Evolutionary conservation across 92 coral and sea anemone genomes (phyloP).

Genomic region (Hydrozoanthus gracilis): DNA sequence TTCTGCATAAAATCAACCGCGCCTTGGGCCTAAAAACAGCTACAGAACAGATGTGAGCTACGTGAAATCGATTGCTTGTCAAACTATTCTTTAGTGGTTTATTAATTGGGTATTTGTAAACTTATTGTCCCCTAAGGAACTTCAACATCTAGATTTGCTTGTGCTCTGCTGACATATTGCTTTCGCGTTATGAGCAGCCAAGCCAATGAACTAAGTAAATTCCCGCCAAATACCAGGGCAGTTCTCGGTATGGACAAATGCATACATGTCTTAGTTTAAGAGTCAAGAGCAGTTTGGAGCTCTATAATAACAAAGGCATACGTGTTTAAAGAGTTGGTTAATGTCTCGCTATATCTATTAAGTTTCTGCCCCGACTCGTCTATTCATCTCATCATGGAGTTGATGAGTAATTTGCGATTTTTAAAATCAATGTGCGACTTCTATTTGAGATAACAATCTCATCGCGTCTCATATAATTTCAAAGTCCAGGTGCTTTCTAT

Average conservation of each 20-base stretch:
- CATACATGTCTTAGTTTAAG: neutral
- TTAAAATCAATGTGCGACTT: conserved; percentile 39
- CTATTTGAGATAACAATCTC: conserved; percentile 36
- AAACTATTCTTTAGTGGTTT: neutral
- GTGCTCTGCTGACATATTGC: neutral
- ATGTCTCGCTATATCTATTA: neutral
- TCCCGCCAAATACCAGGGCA: too few relatives aligned
- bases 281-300: neutral
- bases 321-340: neutral
- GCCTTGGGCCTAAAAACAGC: conserved; percentile 1
- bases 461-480: neutral
- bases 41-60: neutral
- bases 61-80: neutral
- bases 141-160: neutral
- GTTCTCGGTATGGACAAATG: neutral
- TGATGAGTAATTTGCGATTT: conserved; percentile 25
- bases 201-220: neutral
- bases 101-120: conserved; percentile 3
- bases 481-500: neutral
- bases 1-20: conserved; percentile 5
- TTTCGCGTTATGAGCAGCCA: neutral
- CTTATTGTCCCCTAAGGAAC: neutral
- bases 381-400: neutral
- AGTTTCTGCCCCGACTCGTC: neutral
- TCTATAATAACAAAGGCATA: too few relatives aligned